Evolutionary conservation across 2,113 vertebrate species (phyloP).

Genomic region (Cnemophilus loriae): DNA sequence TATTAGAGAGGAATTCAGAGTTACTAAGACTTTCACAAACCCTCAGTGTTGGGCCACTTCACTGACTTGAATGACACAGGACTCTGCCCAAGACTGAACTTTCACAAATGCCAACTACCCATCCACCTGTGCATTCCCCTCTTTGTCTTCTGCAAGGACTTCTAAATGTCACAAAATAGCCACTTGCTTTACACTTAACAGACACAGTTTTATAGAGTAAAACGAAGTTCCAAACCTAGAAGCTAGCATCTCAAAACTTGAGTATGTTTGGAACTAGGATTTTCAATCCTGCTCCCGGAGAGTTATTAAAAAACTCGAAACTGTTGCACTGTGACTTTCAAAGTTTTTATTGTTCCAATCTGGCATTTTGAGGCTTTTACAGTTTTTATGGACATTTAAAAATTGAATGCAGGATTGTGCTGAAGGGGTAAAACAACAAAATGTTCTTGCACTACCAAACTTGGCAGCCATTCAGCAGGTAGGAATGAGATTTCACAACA

Average conservation of each 20-base stretch:
- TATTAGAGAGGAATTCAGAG: not conserved
- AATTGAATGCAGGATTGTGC: not conserved
- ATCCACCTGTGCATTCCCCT: not conserved
- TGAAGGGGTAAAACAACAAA: constrained; percentile 23
- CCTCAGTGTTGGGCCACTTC: not conserved
- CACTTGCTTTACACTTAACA: not conserved
- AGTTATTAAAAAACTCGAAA: not conserved
- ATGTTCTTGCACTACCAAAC: not conserved
- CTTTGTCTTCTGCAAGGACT: not conserved
- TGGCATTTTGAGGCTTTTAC: not conserved
- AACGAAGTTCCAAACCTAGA: not conserved
- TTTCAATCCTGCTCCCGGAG: not conserved
- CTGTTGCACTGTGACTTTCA: not conserved
- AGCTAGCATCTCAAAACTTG: not conserved
- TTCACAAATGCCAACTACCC: not conserved
- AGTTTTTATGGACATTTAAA: constrained; percentile 21
- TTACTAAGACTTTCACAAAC: not conserved
- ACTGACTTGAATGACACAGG: not conserved
- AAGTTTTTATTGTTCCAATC: not conserved
- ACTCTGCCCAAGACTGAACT: not conserved
- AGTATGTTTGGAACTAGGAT: not conserved
- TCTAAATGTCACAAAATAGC: not conserved
- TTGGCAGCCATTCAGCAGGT: constrained; percentile 31
- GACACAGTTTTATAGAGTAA: not conserved
- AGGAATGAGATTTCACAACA: not conserved